phyloP scores from a whole-genome alignment of 2,888 invertebrate genomes.

The Eilema sororculum region DNA sequence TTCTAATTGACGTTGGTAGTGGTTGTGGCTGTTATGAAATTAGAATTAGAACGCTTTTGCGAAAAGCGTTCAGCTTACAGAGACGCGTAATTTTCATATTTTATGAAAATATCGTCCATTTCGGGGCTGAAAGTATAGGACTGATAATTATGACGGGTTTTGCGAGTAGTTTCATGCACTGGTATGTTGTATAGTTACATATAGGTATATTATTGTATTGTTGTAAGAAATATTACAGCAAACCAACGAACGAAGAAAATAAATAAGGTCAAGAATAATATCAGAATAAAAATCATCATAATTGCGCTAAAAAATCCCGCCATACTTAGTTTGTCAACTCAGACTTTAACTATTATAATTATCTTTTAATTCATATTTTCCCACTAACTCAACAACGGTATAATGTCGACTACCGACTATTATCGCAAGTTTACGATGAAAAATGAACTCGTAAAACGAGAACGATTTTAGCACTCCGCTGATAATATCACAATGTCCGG shows the following conservation, averaged over 20 bases:
- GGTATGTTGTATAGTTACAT: too few species aligned
- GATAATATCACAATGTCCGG: conserved; percentile 53
- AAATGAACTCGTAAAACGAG: conserved; percentile 39
- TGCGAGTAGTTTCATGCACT: too few species aligned
- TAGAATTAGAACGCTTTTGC: not conserved
- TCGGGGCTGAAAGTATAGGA: too few species aligned
- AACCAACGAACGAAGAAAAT: too few species aligned
- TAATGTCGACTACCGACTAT: conserved; percentile 19
- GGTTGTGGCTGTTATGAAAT: not conserved
- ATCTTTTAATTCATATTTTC: not conserved
- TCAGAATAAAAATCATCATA: not conserved
- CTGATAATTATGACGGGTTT: too few species aligned
- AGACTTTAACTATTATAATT: not conserved
- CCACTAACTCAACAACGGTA: conserved; percentile 25
- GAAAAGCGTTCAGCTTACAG: not conserved
- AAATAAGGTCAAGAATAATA: not conserved
- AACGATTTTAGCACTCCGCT: conserved; percentile 38
- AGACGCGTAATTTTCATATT: not conserved
- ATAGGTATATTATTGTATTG: too few species aligned
- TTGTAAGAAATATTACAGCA: too few species aligned
- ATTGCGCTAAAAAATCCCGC: not conserved
- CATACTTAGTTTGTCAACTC: not conserved
- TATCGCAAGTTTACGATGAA: conserved; percentile 29
- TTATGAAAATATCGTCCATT: too few species aligned
- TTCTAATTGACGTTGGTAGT: not conserved